These are phyloP conservation scores for Anabacerthia variegaticeps DNA, from an alignment of 2,797 vertebrate species.

Conservation along the genomic window DNA sequence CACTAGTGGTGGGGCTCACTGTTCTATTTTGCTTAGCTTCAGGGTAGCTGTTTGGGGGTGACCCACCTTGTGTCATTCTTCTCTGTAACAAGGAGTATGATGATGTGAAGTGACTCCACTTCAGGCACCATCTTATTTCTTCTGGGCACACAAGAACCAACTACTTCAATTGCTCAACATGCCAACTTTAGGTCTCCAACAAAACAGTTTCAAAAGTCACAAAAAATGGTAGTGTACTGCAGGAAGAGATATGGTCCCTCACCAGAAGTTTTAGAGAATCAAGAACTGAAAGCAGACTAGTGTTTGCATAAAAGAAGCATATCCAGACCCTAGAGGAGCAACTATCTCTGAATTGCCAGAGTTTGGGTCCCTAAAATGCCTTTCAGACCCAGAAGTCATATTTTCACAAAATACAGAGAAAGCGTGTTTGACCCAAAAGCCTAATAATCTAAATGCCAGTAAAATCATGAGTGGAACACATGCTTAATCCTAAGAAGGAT, in stretches of 20 bases:
- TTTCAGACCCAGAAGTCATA: not conserved
- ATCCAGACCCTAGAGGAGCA: not conserved
- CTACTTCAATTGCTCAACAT: not conserved
- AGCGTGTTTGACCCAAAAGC: no score
- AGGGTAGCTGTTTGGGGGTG: not conserved
- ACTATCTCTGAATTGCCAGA: not conserved
- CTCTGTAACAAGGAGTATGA: not conserved
- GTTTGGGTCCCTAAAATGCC: not conserved
- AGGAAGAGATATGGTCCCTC: not conserved
- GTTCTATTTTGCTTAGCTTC: not conserved
- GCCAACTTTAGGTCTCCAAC: not conserved
- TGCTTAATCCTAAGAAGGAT: no score
- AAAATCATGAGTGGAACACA: no score
- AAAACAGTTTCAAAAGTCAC: not conserved
- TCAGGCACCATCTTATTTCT: not conserved
- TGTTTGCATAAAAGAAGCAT: not conserved
- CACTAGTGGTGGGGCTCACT: not conserved
- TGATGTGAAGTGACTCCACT: not conserved
- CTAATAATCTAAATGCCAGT: no score
- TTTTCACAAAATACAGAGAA: not conserved
- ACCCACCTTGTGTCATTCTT: not conserved
- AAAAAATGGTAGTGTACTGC: not conserved
- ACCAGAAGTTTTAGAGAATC: not conserved
- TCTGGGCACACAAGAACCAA: not conserved
- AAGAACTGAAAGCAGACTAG: not conserved